A percentile compares a stretch with the other conserved stretches of the same genome.
phyloP scores from a whole-genome alignment of 1,140 invertebrate species.

The Sycophaga agraensis region DNA sequence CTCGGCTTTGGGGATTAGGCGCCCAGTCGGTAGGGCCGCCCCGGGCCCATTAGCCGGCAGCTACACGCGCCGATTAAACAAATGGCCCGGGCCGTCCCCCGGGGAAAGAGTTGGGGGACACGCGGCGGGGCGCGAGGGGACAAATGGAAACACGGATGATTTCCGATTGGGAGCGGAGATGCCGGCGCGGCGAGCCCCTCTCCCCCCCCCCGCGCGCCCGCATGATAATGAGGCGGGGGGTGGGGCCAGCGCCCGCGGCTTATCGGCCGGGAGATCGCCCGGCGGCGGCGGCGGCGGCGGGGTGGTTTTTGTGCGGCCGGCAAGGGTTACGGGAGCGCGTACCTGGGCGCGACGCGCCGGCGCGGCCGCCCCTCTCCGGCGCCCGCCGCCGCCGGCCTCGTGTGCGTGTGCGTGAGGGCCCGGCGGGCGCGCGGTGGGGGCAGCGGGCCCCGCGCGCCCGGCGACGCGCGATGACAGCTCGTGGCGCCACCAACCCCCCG shows the following conservation, averaged over 20 bases:
- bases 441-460: conserved; percentile 1
- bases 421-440: background rate
- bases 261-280: too few relatives aligned
- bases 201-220: background rate
- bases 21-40: too few relatives aligned
- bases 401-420: background rate
- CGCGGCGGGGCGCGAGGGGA: conserved; percentile 10
- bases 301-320: background rate
- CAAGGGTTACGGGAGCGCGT: conserved; percentile 23
- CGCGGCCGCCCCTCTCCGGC: background rate
- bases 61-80: conserved; percentile 5
- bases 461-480: conserved; percentile 57
- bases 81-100: conserved; percentile 10
- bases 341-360: conserved; percentile 24
- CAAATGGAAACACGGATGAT: conserved; percentile 26
- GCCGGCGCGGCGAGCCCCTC: too few relatives aligned
- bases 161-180: conserved; percentile 1
- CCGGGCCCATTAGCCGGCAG: too few relatives aligned
- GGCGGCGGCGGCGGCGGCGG: background rate
- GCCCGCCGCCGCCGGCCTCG: background rate
- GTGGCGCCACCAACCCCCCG: conserved; percentile 57
- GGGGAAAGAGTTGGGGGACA: background rate
- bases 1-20: too few relatives aligned
- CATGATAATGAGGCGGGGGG: conserved; percentile 24
- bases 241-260: background rate